These are phyloP conservation scores for Sebastiscus tertius DNA, from an alignment of 2,797 vertebrate genomes.

Conservation along the genomic window DNA sequence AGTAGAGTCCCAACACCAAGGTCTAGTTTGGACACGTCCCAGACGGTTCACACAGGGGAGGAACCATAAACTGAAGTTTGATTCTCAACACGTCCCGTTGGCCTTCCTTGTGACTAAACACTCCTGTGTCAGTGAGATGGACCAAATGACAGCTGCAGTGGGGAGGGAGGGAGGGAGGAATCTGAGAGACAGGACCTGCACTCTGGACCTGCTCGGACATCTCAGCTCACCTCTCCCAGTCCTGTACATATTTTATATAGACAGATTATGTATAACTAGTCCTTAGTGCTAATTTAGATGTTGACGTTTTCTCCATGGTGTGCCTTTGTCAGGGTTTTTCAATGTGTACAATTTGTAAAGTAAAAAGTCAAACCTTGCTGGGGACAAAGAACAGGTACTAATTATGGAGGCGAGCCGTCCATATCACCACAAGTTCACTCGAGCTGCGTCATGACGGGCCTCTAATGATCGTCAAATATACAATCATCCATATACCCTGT, in stretches of 20 bases:
- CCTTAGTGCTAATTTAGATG: slow-evolving; percentile 71
- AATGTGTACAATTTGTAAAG: slow-evolving; percentile 84
- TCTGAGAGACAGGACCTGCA: slow-evolving; percentile 7
- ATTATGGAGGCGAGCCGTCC: slow-evolving; percentile 74
- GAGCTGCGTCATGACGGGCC: slow-evolving; percentile 64
- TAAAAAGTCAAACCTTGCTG: slow-evolving; percentile 69
- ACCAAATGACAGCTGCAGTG: slow-evolving; percentile 41
- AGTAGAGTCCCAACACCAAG: neutral
- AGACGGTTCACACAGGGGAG: neutral
- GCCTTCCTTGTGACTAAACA: slow-evolving; percentile 24
- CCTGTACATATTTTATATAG: slow-evolving; percentile 77
- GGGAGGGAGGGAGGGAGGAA: neutral
- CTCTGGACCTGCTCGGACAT: slow-evolving; percentile 37
- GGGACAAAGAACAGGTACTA: slow-evolving; percentile 82
- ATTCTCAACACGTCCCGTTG: neutral
- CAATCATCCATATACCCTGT: slow-evolving; percentile 79
- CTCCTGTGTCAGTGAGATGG: slow-evolving; percentile 36
- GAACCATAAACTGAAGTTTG: neutral
- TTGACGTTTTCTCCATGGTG: slow-evolving; percentile 85
- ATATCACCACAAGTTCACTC: slow-evolving; percentile 67
- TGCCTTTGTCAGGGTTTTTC: slow-evolving; percentile 86
- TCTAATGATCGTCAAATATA: slow-evolving; percentile 76
- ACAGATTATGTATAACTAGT: slow-evolving; percentile 76
- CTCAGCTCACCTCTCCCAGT: slow-evolving; percentile 26
- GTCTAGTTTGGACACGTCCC: neutral